These are phyloP conservation scores for Macrotrachela quadricornifera DNA, from an alignment of 1,140 invertebrate species.

Conservation along the genomic window DNA sequence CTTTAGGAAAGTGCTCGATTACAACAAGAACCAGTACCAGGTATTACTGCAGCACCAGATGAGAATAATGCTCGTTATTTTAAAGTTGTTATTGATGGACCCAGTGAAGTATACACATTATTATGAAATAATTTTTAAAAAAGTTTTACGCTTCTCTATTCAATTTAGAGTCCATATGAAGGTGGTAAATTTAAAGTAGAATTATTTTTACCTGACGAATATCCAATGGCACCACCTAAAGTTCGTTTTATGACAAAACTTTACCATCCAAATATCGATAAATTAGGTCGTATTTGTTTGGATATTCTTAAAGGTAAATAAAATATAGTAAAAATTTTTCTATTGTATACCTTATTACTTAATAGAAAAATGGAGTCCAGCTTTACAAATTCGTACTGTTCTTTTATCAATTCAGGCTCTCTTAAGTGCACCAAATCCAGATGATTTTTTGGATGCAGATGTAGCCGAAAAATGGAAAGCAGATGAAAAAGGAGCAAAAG, in stretches of 20 bases:
- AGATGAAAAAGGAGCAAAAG: conserved; percentile 71
- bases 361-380: conserved; percentile 75
- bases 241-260: conserved; percentile 58
- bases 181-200: conserved; percentile 53
- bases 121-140: not conserved
- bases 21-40: conserved; percentile 88
- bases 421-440: conserved; percentile 88
- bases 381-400: conserved; percentile 86
- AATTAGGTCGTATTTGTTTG: conserved; percentile 38
- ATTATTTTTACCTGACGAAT: conserved; percentile 57
- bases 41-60: conserved; percentile 80
- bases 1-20: conserved; percentile 83
- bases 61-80: conserved; percentile 88
- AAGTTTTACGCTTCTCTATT: conserved; percentile 8
- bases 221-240: conserved; percentile 59
- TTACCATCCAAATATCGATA: conserved; percentile 61
- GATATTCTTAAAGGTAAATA: conserved; percentile 3
- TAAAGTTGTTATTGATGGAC: conserved; percentile 66
- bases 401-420: conserved; percentile 86
- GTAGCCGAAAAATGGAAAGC: conserved; percentile 93
- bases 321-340: not conserved
- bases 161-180: conserved; percentile 45
- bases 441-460: conserved; percentile 87
- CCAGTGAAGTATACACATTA: conserved; percentile 31
- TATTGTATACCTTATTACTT: not conserved